Conservation (phyloP, 2,797 vertebrate genomes). For the Poecilia gillii region DNA sequence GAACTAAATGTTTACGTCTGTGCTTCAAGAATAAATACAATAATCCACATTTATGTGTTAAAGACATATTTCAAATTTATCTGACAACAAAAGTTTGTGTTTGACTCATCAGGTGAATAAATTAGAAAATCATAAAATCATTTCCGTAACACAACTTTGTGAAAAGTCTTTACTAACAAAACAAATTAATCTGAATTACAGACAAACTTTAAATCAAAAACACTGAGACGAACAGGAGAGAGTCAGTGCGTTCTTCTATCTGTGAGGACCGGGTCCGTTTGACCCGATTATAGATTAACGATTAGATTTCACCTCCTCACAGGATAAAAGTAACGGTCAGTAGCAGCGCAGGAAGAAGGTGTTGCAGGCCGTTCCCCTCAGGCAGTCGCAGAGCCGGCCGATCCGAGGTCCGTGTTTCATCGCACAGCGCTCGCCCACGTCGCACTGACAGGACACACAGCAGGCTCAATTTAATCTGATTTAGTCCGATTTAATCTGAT, state of each 20-base stretch:
- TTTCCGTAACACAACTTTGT: conserved; percentile 38
- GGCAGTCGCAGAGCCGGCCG: conserved; percentile 85
- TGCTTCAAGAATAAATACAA: neutral
- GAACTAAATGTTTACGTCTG: neutral
- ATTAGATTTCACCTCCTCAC: conserved; percentile 8
- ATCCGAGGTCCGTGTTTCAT: conserved; percentile 87
- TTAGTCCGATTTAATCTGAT: too few species aligned
- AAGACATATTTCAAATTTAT: neutral
- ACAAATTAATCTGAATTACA: conserved; percentile 51
- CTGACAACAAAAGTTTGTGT: neutral
- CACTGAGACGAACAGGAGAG: conserved; percentile 36
- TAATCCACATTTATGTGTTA: neutral
- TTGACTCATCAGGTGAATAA: neutral
- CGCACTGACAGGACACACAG: conserved; percentile 71
- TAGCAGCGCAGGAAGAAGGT: conserved; percentile 88
- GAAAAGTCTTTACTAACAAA: conserved; percentile 67
- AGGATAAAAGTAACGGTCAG: conserved; percentile 53
- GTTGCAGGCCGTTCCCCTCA: conserved; percentile 85
- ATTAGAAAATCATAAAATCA: conserved; percentile 9
- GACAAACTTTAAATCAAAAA: conserved; percentile 38
- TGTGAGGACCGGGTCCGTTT: conserved; percentile 15
- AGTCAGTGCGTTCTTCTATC: conserved; percentile 12
- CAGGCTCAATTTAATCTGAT: neutral
- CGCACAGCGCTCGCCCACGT: conserved; percentile 84
- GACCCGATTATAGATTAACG: neutral